Evolutionary conservation across 2,888 invertebrate genomes (phyloP), one percentile per base, ranked within the genome.

Genomic region (Diarsia rubi): DNA sequence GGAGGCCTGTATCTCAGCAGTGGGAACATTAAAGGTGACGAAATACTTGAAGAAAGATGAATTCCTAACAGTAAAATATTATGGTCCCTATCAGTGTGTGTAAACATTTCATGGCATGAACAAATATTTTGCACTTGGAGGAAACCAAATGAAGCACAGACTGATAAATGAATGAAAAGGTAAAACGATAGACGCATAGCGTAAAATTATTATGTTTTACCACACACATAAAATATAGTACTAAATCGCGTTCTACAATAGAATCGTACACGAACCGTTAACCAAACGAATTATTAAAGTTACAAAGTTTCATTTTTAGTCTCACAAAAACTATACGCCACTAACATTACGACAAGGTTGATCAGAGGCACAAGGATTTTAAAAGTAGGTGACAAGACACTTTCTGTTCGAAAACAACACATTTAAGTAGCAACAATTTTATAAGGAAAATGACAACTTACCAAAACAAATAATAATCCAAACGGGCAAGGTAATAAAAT

Each of bases 281-380:
- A 79, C 42, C 5, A 47, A 24, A 74, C 11, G 16, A 8, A 14
- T 52, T 11, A 21, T n/a, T 42, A 4, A 57, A 62, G 44, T 31
- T n/a, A 11, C 42, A 24, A n/a, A 62, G 14, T 52, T 52, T 47
- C 21, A 60, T 24, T 60, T 27, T 54, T 49, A n/a, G 31, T 31
- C 37, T 24, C 80, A 47, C 31, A 69, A 71, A 69, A 70, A 62
- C 37, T 47, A 31, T 12, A 47, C 27, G 73, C 1, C 5, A 65
- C 12, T 59, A 52, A 78, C 31, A 83, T 47, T 52, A 49, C 31
- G 49, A 62, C 69, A 73, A 75, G 71, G 52, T 75, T 68, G 45
- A 31, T 24, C 73, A 57, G 31, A 67, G 5, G 31, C 16, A 71
- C 86, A 86, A 86, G 84, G 79, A 31, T 69, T 79, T 71, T 63